Conservation (phyloP, 2,113 vertebrate species). For the Corapipo altera region DNA sequence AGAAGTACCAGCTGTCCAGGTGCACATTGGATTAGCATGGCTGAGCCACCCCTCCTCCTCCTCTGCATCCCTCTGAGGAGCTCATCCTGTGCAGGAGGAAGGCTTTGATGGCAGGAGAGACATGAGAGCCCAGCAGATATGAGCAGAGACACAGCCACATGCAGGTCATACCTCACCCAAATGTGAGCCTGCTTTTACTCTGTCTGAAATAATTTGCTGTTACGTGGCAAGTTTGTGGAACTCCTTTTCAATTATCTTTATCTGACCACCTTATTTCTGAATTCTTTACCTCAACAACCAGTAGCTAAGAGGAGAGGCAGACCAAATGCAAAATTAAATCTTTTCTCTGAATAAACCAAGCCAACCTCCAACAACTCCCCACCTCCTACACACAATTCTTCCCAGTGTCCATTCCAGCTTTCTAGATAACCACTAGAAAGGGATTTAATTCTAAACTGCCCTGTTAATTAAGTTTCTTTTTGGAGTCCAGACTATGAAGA, state of each 20-base stretch:
- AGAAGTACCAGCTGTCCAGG: slow-evolving; percentile 70
- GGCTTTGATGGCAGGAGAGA: background rate
- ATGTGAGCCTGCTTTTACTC: background rate
- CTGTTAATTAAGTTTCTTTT: background rate
- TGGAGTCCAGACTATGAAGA: background rate
- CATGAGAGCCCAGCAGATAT: background rate
- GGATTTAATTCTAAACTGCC: background rate
- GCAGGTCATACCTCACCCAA: background rate
- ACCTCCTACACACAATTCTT: background rate
- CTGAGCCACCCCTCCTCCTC: slow-evolving; percentile 33
- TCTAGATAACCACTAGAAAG: background rate
- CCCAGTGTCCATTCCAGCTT: background rate
- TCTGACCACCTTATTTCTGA: background rate
- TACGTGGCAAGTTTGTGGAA: background rate
- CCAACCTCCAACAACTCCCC: background rate
- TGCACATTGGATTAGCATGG: slow-evolving; percentile 52
- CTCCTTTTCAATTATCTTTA: background rate
- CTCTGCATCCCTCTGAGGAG: background rate
- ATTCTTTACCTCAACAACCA: background rate
- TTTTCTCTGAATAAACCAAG: background rate
- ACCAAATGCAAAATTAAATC: background rate
- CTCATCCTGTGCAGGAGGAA: background rate
- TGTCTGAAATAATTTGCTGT: background rate
- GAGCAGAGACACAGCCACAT: fast-evolving
- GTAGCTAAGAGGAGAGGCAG: background rate